phyloP scores from a whole-genome alignment of 1,140 invertebrate species.

The Stenopsyche tienmushanensis region DNA sequence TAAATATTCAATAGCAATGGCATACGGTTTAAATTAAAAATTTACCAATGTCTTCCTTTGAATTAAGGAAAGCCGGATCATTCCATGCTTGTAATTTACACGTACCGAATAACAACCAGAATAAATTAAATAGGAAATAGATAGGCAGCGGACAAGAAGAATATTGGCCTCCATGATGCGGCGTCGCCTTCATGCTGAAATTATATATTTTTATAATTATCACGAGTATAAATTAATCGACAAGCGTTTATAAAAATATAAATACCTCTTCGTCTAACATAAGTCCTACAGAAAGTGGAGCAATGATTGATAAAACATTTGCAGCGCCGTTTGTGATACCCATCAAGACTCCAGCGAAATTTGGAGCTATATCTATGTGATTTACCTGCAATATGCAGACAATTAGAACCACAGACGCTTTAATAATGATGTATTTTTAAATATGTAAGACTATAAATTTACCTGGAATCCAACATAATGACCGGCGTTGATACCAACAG shows the following conservation, averaged over 20 bases:
- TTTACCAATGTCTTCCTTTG: conserved; percentile 24
- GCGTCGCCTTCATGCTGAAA: conserved; percentile 24
- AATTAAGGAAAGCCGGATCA: conserved; percentile 43
- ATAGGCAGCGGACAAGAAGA: conserved; percentile 62
- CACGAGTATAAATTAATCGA: neutral
- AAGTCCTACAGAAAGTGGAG: conserved; percentile 63
- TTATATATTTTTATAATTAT: neutral
- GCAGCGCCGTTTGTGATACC: conserved; percentile 72
- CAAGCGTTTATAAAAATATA: conserved; percentile 1
- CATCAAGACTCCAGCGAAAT: conserved; percentile 70
- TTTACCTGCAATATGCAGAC: conserved; percentile 54
- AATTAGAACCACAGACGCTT: conserved; percentile 45
- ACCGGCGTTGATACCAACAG: conserved; percentile 72
- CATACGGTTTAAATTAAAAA: neutral
- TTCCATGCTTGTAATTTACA: conserved; percentile 64
- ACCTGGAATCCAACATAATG: conserved; percentile 67
- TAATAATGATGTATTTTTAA: conserved; percentile 1
- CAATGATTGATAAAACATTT: conserved; percentile 70
- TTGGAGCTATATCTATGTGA: conserved; percentile 73
- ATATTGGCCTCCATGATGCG: conserved; percentile 39
- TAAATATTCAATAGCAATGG: neutral
- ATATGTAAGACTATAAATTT: conserved; percentile 40
- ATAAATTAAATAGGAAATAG: conserved; percentile 60
- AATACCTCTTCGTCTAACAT: conserved; percentile 62
- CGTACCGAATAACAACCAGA: conserved; percentile 64